Evolutionary conservation across 1,140 invertebrate genomes (phyloP).

Genomic region (Drosophila jambulina): DNA sequence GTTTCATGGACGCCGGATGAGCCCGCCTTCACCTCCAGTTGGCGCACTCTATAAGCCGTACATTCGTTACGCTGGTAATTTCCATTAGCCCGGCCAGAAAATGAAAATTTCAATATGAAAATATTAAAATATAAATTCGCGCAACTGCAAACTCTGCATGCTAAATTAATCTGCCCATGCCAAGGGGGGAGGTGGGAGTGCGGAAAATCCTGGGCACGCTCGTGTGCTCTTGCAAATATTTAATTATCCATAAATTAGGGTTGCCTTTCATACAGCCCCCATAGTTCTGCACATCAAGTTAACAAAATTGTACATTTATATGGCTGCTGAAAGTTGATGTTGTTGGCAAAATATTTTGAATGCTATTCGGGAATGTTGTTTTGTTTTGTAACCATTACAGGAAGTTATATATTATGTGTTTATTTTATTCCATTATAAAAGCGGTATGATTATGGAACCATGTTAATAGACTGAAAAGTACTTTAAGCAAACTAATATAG

Average conservation of each 20-base stretch:
- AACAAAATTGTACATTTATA: neutral
- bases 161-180: slow-evolving; percentile 28
- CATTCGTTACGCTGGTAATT: slow-evolving; percentile 34
- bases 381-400: neutral
- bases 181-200: neutral
- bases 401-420: neutral
- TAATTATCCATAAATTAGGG: slow-evolving; percentile 66
- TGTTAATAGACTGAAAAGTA: too few species aligned
- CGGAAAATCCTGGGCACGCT: neutral
- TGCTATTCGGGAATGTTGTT: neutral
- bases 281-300: neutral
- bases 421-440: neutral
- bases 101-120: slow-evolving; percentile 41
- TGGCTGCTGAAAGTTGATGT: neutral
- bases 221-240: slow-evolving; percentile 54
- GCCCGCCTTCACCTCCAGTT: slow-evolving; percentile 19
- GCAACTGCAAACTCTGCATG: slow-evolving; percentile 12
- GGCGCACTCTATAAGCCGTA: slow-evolving; percentile 31
- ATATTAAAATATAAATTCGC: slow-evolving; percentile 3
- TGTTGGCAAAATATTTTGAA: neutral
- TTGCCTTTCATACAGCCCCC: slow-evolving; percentile 31
- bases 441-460: neutral
- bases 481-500: too few species aligned
- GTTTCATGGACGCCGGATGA: neutral
- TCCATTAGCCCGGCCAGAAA: slow-evolving; percentile 51